Percentiles rank a stretch among this genome's conserved stretches.
These are phyloP conservation scores for Crypturellus tataupa DNA, from an alignment of 2,797 vertebrate genomes.

Conservation along the genomic window DNA sequence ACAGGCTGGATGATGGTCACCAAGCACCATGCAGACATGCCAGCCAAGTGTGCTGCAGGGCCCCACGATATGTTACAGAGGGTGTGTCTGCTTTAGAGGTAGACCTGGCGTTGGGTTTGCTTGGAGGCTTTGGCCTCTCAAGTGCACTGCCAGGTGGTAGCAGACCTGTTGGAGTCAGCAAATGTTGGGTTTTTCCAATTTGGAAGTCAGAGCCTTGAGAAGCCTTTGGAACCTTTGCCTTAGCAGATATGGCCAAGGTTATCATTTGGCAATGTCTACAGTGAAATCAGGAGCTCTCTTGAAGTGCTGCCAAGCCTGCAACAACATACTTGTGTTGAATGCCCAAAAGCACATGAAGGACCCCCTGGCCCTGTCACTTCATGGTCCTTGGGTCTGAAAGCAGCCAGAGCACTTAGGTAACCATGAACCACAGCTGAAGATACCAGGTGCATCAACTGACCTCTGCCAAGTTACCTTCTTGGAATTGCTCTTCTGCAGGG, in stretches of 20 bases:
- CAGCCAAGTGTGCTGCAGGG: neutral
- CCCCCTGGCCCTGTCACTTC: neutral
- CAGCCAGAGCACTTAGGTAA: neutral
- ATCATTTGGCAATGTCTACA: neutral
- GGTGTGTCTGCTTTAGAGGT: neutral
- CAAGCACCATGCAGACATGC: neutral
- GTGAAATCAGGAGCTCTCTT: accelerated
- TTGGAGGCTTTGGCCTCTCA: neutral
- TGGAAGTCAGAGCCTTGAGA: neutral
- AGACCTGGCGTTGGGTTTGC: neutral
- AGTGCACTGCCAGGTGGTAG: neutral
- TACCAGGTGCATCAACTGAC: neutral
- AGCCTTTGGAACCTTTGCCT: constrained; percentile 35
- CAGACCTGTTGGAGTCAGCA: neutral
- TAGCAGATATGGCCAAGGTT: neutral
- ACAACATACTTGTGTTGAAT: neutral
- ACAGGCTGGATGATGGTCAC: neutral
- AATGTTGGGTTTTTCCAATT: neutral
- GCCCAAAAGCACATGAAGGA: neutral
- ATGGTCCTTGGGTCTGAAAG: neutral
- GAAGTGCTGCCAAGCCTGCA: neutral
- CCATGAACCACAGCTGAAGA: accelerated
- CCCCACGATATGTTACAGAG: neutral
- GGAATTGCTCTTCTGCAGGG: accelerated
- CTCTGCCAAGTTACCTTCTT: accelerated